Evolutionary conservation across 1,140 invertebrate species (phyloP), one percentile per base, ranked within the genome.

Genomic region (Anthonomus grandis): DNA sequence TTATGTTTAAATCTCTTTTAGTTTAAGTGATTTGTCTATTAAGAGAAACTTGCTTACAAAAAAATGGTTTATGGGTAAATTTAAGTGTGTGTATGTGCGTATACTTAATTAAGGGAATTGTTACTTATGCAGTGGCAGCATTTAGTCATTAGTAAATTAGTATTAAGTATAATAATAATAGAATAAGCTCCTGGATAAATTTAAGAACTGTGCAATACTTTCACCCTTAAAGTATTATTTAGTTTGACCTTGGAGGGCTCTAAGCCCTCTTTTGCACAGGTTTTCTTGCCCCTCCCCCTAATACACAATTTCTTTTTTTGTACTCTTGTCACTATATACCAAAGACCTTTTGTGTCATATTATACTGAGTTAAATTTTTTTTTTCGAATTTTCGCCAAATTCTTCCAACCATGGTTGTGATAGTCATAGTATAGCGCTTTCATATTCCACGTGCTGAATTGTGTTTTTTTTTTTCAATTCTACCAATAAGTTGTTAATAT

Each of bases 351-450:
- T 63, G 69, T 70, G 67, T 70, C 69, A 70, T 67, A 70, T 69
- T 64, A 69, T 64, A 69, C 44, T 58, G 45, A 51, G 39, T 27
- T 41, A 44, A 46, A 17, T 46, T 59, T 57, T 65, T 60, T 59
- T 41, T 59, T 60, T 63, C 55, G 54, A 64, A 66, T 64, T n/a
- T 65, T 64, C 65, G 68, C 68, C 68, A 70, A 70, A 69, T 69
- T 71, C 69, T 72, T 72, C 68, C 69, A 72, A 60, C 67, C 62
- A 50, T 64, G 69, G 68, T 72, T 72, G 70, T 72, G 70, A 69
- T 72, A 68, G 62, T 56, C 54, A 42, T 63, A 60, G 62, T 57
- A 53, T 59, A 63, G 44, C 52, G 57, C 53, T 63, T 60, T 58
- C 60, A n/a, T 57, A 57, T 59, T 61, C 54, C 59, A 55, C 42